Conservation (phyloP, 2,113 vertebrate genomes). For the Cacatua alba region DNA sequence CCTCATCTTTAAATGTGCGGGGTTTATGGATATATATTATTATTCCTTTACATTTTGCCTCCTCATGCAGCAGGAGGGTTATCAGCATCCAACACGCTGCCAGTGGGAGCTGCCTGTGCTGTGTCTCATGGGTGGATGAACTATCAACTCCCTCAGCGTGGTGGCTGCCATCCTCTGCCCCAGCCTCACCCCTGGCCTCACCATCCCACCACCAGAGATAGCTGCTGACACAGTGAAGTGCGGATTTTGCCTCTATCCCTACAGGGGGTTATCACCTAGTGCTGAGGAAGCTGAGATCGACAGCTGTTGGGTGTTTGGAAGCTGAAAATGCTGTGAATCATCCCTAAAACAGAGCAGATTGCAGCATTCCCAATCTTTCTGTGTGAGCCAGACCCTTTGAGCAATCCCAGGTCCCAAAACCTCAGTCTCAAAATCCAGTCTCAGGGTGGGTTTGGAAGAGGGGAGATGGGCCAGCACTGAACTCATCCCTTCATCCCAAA, state of each 20-base stretch:
- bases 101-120: background rate
- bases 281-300: background rate
- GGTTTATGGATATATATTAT: background rate
- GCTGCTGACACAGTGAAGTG: background rate
- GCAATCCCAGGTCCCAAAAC: background rate
- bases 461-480: background rate
- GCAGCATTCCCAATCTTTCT: background rate
- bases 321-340: background rate
- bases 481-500: background rate
- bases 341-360: background rate
- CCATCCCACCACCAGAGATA: background rate
- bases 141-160: background rate
- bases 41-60: background rate
- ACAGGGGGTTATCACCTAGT: background rate
- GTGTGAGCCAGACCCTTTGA: rapidly evolving
- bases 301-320: background rate
- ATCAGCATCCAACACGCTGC: background rate
- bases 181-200: background rate
- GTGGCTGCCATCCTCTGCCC: background rate
- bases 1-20: background rate
- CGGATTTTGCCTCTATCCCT: background rate
- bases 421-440: too few relatives aligned
- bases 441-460: background rate
- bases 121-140: background rate
- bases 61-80: background rate